Conservation (phyloP, 2,797 vertebrate species). For the Acanthiza pusilla region DNA sequence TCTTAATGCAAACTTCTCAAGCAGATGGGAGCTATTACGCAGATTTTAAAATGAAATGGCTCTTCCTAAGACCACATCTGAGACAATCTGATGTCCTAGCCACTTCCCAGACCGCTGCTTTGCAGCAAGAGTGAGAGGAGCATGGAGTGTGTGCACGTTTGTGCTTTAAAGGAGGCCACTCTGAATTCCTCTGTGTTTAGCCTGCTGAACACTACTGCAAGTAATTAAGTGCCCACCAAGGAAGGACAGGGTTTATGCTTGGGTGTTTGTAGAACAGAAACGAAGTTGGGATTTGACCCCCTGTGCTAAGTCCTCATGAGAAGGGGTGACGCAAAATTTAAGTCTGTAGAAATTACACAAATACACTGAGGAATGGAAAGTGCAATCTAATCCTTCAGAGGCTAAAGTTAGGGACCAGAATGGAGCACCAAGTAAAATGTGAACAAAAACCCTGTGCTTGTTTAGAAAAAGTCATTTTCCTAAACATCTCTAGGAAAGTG, state of each 20-base stretch:
- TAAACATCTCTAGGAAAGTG: background rate
- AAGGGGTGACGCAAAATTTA: background rate
- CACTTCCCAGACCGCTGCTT: background rate
- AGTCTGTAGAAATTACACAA: background rate
- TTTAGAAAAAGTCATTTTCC: background rate
- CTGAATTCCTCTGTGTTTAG: background rate
- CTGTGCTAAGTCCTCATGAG: background rate
- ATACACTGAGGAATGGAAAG: background rate
- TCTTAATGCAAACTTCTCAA: background rate
- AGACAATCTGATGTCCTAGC: background rate
- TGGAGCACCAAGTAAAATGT: background rate
- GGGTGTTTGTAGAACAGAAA: background rate
- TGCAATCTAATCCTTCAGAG: background rate
- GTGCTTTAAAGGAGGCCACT: background rate
- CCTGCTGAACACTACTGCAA: background rate
- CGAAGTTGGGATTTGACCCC: background rate
- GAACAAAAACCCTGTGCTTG: background rate
- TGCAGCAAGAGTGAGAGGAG: background rate
- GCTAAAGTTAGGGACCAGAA: background rate
- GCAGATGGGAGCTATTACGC: constrained; percentile 1
- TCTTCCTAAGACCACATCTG: background rate
- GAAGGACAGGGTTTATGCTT: background rate
- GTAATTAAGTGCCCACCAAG: background rate
- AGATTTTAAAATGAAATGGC: background rate
- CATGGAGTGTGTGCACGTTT: rapidly evolving